Base-by-base conservation (phyloP, 2,113 vertebrate genomes). In the Salminus brasiliensis region DNA sequence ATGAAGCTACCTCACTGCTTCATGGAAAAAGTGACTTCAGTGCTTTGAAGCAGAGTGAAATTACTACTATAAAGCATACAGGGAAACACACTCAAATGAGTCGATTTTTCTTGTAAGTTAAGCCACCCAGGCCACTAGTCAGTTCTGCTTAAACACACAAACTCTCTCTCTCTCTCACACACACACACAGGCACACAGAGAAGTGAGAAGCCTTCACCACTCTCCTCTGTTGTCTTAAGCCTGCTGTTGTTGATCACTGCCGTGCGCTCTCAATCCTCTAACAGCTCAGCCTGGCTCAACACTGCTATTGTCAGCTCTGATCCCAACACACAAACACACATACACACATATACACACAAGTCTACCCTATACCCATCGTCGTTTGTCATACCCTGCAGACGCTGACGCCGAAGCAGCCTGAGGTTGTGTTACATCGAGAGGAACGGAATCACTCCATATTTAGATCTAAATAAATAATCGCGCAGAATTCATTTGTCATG, bases 231-330 rank as follows among this genome's bases (percentile, higher is more conserved):
- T 74, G 78, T 87, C 85, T 77, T 25, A 30, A 72, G 88, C 88
- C 89, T 5, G 62, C 66, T 62, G 65, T 69, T 81, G 79, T 55
- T 70, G 72, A 75, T 75, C 63, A 69, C 39, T 47, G 74, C 63
- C 70, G 78, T 88, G 86, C 77, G 86, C 88, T 90, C 88, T 83
- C 89, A 92, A 88, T 90, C 91, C 87, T 59, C 29, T 79, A 65
- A 71, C 76, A 43, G 70, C 67, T 79, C 53, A 72, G 70, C 65
- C 57, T 70, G 84, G 70, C 70, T 85, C 74, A 80, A 78, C 47
- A 43, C 16, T 41, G 81, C 79, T 72, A 81, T 81, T 85, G 81
- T 85, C 81, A 83, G 75, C 52, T 66, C 60, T 72, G 81, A 85
- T 83, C 79, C 70, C 63, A 67, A 63, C 76, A 77, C 75, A 47